Evolutionary conservation across 2,113 vertebrate genomes (phyloP).

Genomic region (Polypterus senegalus): DNA sequence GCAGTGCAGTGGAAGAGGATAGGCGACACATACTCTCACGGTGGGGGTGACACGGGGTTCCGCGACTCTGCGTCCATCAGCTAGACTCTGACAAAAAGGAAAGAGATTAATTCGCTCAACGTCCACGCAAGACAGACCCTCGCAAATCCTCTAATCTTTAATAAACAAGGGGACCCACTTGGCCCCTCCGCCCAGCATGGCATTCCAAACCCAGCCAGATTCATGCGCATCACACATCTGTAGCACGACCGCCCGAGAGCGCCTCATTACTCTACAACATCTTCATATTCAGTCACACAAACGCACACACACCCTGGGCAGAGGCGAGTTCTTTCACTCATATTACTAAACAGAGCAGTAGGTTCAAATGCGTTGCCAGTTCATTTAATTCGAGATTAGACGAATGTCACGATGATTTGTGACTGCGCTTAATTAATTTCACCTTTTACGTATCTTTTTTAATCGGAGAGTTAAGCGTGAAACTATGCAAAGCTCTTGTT

Average conservation of each 20-base stretch:
- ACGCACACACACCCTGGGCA: slow-evolving; percentile 8
- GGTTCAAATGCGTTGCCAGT: too few species aligned
- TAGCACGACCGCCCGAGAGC: slow-evolving; percentile 18
- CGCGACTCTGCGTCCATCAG: slow-evolving; percentile 74
- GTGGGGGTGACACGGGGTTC: slow-evolving; percentile 70
- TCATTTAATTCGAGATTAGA: too few species aligned
- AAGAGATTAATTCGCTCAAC: slow-evolving; percentile 67
- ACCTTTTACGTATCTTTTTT: too few species aligned
- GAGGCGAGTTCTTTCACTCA: too few species aligned
- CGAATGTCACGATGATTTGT: too few species aligned
- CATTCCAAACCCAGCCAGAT: too few species aligned
- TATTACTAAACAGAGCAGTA: too few species aligned
- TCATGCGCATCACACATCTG: too few species aligned
- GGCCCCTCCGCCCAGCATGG: neutral
- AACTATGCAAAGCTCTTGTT: too few species aligned
- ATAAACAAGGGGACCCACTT: neutral
- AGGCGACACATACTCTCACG: slow-evolving; percentile 79
- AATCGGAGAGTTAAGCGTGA: too few species aligned
- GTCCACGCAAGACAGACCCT: slow-evolving; percentile 37
- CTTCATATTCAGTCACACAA: neutral
- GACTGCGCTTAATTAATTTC: too few species aligned
- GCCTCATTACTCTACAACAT: neutral
- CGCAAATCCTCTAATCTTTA: slow-evolving; percentile 31
- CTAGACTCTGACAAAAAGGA: slow-evolving; percentile 46
- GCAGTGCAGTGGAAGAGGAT: slow-evolving; percentile 38